phyloP scores from a whole-genome alignment of 2,888 invertebrate species.

The Mimas tiliae region DNA sequence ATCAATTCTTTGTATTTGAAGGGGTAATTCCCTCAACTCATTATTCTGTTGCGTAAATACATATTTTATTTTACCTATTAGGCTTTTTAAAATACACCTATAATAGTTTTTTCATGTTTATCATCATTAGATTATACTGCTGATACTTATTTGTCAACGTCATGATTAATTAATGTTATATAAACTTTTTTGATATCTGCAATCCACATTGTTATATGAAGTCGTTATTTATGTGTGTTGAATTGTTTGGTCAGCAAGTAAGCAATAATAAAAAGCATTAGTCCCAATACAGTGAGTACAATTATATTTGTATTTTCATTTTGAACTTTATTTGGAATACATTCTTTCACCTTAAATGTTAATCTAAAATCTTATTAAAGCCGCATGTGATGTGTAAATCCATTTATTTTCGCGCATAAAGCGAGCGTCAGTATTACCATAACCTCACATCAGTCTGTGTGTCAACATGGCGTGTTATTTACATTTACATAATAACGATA shows the following conservation, averaged over 20 bases:
- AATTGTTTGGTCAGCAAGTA: no score
- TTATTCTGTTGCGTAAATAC: not conserved
- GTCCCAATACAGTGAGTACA: no score
- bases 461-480: conserved; percentile 11
- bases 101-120: not conserved
- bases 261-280: no score
- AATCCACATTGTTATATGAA: no score
- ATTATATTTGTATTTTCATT: no score
- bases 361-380: conserved; percentile 9
- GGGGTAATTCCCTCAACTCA: not conserved
- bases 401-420: conserved; percentile 15
- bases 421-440: not conserved
- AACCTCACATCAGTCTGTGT: conserved; percentile 1
- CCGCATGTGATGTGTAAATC: not conserved
- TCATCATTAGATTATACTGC: not conserved
- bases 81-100: not conserved
- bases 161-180: no score
- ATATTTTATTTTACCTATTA: not conserved
- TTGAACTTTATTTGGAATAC: not conserved
- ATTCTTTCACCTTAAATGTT: not conserved
- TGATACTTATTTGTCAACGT: not conserved
- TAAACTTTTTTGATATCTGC: no score
- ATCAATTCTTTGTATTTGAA: not conserved
- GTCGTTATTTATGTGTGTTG: no score
- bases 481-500: conserved; percentile 18